Evolutionary conservation across 2,888 invertebrate genomes (phyloP), one percentile per base, ranked within the genome.

Genomic region (Thecophora atra): DNA sequence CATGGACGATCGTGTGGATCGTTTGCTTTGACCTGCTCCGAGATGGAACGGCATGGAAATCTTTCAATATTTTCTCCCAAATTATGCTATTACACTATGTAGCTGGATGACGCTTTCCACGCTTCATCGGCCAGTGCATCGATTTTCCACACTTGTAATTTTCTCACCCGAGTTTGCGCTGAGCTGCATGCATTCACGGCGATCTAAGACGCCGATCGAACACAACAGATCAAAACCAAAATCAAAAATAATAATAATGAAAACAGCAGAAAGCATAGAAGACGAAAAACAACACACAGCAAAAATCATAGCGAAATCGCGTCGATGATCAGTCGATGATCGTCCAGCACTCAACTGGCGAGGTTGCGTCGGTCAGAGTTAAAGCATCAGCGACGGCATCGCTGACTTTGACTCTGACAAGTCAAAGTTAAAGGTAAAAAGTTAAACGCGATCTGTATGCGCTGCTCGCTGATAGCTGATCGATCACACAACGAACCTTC

Each of bases 401-500:
- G 15, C n/a, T 54, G 54, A 21, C 54, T n/a, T 54, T n/a, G 54
- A 54, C 19, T 21, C 37, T n/a, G 13, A 7, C 2, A 26, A 26
- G 58, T 58, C 58, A 58, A 58, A 58, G 68, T 47, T 69, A 69
- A 69, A 68, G 62, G 70, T 70, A 62, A 70, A 63, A 69, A 72
- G 72, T 70, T 62, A 51, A 62, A 21, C 15, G 58, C 69, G 69
- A 60, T 62, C 69, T 37, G 17, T 56, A 44, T 30, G 58, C 54
- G 58, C 3, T 19, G 19, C 17, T 56, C 58, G 19, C 42, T 24
- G 69, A 15, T 30, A 54, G 63, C 42, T 24, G 69, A 15, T 30
- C 64, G 63, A 64, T 63, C 64, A 37, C 21, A 54, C 54, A 30
- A 30, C 63, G 19, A 47, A 77, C 81, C 82, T 15, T 47, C 47